Evolutionary conservation across 2,797 vertebrate genomes (phyloP), one percentile per base, ranked within the genome.

Genomic region (Mallotus villosus): DNA sequence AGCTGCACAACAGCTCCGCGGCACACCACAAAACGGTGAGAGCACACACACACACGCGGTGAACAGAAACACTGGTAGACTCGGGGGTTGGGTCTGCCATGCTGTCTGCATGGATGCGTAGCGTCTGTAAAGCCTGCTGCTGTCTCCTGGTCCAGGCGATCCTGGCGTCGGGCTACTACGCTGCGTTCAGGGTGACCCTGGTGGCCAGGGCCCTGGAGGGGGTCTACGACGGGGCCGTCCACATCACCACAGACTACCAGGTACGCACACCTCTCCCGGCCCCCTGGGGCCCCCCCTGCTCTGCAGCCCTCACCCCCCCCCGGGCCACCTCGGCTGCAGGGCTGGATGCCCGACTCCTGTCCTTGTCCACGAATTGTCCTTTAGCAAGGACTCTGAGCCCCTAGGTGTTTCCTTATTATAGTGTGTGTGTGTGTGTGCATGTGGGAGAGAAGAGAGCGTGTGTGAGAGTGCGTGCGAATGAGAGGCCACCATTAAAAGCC

Each of bases 231-330:
- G 97, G 96, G 84, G 97, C 97, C 60, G 90, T 99, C 74, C 97
- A 99, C 87, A 95, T 99, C 75, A 97, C 95, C 0, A 99, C 97
- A 84, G 98, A 98, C 86, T 99, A 97, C 79, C 96, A 99, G 95
- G 98, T 99, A 89, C n/a, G 82, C 27, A 7, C 8, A 21, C 12
- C 55, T 27, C 55, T 27, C 12, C 17, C n/a, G 14, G 41, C 27
- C 55, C 27, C 9, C 12, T 5, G 12, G 22, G 12, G 27, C 27
- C 27, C 27, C 4, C 27, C 27, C 27, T 29, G 27, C 27, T 29
- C 27, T 29, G 27, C 27, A 29, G n/a, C n/a, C n/a, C n/a, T n/a
- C n/a, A n/a, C n/a, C n/a, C n/a, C n/a, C n/a, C 22, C 22, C 32
- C 57, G 14, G n/a, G 21, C 22, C 58, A 59, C 58, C 11, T 22